Percentiles rank a stretch among this genome's conserved stretches.
phyloP scores from a whole-genome alignment of 2,797 vertebrate genomes.

The Toxotes lorentzi region DNA sequence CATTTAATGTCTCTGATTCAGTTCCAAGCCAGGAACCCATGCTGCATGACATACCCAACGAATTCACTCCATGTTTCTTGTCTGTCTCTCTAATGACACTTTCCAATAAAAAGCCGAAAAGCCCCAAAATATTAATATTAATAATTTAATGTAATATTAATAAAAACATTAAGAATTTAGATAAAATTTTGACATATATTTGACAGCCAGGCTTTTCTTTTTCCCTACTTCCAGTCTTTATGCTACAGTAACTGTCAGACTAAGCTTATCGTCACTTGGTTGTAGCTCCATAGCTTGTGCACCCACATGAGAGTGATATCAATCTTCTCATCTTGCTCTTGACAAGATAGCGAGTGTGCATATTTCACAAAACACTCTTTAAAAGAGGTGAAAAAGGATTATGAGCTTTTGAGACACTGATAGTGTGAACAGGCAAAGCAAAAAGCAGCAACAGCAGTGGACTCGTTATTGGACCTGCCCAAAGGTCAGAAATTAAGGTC shows the following conservation, averaged over 20 bases:
- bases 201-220: neutral
- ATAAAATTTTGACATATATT: too few relatives aligned
- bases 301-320: neutral
- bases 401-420: constrained; percentile 1
- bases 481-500: constrained; percentile 9
- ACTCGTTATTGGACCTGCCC: neutral
- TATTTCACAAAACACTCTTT: neutral
- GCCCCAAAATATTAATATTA: too few relatives aligned
- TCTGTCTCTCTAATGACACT: neutral
- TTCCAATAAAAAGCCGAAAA: neutral
- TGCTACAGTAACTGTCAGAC: neutral
- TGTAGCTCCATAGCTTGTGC: too few relatives aligned
- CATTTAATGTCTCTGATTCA: neutral
- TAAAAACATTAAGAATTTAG: neutral
- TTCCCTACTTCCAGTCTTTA: neutral
- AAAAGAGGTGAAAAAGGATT: neutral
- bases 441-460: neutral
- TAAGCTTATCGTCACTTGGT: neutral
- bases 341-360: neutral
- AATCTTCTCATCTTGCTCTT: neutral
- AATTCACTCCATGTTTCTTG: too few relatives aligned
- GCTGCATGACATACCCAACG: neutral
- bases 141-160: neutral
- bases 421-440: neutral
- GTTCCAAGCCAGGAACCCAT: neutral